These are phyloP conservation scores for Enteromius trimaculatus DNA, from an alignment of 2,797 vertebrate genomes.

Conservation along the genomic window DNA sequence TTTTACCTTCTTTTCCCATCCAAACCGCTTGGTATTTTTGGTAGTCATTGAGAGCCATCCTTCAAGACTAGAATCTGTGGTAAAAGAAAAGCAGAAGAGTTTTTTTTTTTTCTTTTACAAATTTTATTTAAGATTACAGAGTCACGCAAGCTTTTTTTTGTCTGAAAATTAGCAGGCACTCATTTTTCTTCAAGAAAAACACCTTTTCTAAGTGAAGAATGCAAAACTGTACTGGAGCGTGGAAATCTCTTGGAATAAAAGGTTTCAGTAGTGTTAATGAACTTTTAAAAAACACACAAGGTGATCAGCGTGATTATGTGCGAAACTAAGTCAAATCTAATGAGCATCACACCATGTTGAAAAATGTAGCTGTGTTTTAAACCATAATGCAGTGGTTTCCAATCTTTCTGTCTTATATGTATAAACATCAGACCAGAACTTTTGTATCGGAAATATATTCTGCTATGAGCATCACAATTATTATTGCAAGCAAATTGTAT, in stretches of 20 bases:
- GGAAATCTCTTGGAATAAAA: background rate
- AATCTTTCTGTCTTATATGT: background rate
- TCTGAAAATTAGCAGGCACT: background rate
- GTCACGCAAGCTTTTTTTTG: background rate
- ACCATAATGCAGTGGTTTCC: background rate
- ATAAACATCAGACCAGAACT: background rate
- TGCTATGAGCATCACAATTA: background rate
- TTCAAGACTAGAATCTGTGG: conserved; percentile 86
- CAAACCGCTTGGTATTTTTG: conserved; percentile 94
- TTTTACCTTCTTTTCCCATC: conserved; percentile 95
- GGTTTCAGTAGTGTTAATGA: background rate
- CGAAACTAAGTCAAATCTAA: background rate
- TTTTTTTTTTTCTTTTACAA: background rate
- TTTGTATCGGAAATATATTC: background rate
- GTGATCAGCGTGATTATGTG: conserved; percentile 1
- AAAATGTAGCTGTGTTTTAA: background rate
- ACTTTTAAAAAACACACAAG: background rate
- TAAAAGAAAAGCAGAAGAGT: conserved; percentile 31
- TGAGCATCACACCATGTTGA: conserved; percentile 3
- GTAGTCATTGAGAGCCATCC: conserved; percentile 92
- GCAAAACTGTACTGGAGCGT: background rate
- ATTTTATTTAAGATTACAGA: background rate
- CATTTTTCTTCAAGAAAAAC: background rate
- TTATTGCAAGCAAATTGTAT: background rate
- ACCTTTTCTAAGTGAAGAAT: background rate